Evolutionary conservation across 2,797 vertebrate genomes (phyloP).

Genomic region (Intellagama lesueurii): DNA sequence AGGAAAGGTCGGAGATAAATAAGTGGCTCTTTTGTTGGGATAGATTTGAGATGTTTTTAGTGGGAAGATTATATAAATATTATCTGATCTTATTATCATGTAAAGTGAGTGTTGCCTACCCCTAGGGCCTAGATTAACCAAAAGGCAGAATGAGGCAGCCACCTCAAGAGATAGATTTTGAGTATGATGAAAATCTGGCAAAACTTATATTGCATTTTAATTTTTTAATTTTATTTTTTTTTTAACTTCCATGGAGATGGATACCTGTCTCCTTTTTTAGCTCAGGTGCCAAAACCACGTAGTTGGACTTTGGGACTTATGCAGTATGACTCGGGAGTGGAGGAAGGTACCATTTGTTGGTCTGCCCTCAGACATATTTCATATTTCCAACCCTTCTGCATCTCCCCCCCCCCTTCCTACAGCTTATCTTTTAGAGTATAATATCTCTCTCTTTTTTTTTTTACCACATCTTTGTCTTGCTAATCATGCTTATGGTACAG

Average conservation of each 20-base stretch:
- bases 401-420: background rate
- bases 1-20: background rate
- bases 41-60: background rate
- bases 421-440: background rate
- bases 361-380: background rate
- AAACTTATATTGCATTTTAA: background rate
- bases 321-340: background rate
- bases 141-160: background rate
- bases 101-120: background rate
- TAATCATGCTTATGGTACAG: background rate
- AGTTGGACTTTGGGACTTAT: background rate
- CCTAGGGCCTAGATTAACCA: background rate
- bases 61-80: background rate
- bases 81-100: background rate
- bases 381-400: background rate
- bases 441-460: background rate
- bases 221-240: background rate
- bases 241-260: background rate
- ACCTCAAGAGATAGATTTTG: background rate
- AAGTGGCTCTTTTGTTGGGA: background rate
- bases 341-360: background rate
- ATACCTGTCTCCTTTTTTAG: background rate
- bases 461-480: background rate
- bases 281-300: background rate
- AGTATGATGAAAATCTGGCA: background rate